A percentile compares a stretch with the other conserved stretches of the same genome.
phyloP scores from a whole-genome alignment of 2,113 vertebrate genomes.

The zebrafish (Danio rerio) region GRCz12tu NC_133187.1:41248501-41249000 shows the following conservation, averaged over 20 bases:
- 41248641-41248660: not conserved
- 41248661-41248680: not conserved
- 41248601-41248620: too few species aligned
- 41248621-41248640: too few species aligned
- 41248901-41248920: constrained; percentile 61
- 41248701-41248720: constrained; percentile 6
- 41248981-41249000: constrained; percentile 64
- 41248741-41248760: constrained; percentile 29
- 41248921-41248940: constrained; percentile 64
- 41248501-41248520: too few species aligned
- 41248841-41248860: constrained; percentile 39
- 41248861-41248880: constrained; percentile 54
- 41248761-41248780: constrained; percentile 13
- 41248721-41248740: constrained; percentile 24
- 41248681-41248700: constrained; percentile 15
- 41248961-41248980: constrained; percentile 61
- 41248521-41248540: too few species aligned
- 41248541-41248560: too few species aligned
- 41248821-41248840: constrained; percentile 47
- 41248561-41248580: too few species aligned
- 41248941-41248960: constrained; percentile 75
- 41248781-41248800: constrained; percentile 27
- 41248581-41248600: too few species aligned
- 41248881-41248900: constrained; percentile 43
- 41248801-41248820: constrained; percentile 35